A percentile compares a stretch with the other conserved stretches of the same genome.
Evolutionary conservation across 2,113 vertebrate species (phyloP).

Genomic region (Daboia siamensis): DNA sequence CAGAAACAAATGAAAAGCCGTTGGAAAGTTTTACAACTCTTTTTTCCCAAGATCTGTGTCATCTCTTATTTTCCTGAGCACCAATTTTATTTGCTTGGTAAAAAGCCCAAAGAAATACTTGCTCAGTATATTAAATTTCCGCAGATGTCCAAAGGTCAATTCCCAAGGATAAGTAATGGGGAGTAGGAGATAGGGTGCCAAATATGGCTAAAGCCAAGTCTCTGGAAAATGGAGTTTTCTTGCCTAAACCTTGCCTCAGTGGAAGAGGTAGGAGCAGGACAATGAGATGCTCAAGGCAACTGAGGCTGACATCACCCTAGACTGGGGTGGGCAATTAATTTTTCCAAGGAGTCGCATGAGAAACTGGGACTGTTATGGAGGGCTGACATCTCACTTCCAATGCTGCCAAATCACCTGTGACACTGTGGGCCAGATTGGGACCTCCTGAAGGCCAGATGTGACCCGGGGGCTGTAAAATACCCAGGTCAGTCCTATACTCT

Average conservation of each 20-base stretch:
- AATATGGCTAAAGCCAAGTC: not conserved
- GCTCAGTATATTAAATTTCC: constrained; percentile 17
- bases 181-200: not conserved
- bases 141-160: constrained; percentile 21
- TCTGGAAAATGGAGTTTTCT: not conserved
- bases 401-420: not conserved
- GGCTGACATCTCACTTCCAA: not conserved
- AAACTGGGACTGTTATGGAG: not conserved
- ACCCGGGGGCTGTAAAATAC: not conserved
- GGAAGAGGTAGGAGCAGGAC: not conserved
- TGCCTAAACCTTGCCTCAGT: not conserved
- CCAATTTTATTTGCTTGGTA: constrained; percentile 28
- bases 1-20: constrained; percentile 44
- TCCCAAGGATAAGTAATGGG: constrained; percentile 17
- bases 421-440: not conserved
- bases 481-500: not conserved
- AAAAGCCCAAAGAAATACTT: constrained; percentile 29
- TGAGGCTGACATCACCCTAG: not conserved
- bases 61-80: constrained; percentile 16
- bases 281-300: not conserved
- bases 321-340: not conserved
- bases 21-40: constrained; percentile 15
- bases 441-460: not conserved
- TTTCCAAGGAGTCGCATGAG: not conserved
- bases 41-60: constrained; percentile 18